Evolutionary conservation across 2,113 vertebrate genomes (phyloP).

Genomic region (Vireo altiloquus): DNA sequence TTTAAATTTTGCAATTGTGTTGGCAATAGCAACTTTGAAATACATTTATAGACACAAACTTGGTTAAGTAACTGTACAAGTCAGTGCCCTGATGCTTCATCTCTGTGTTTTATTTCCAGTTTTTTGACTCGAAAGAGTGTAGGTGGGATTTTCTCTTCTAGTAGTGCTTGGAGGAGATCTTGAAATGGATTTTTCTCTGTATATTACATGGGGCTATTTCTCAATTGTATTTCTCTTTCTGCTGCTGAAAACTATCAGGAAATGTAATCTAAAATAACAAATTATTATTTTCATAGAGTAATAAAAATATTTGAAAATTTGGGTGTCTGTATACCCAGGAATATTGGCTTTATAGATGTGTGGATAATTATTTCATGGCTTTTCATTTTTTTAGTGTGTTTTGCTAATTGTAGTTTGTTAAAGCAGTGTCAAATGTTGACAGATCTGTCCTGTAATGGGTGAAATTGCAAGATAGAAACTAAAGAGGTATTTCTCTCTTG

Average conservation of each 20-base stretch:
- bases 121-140: background rate
- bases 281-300: background rate
- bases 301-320: background rate
- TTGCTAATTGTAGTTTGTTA: background rate
- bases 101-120: background rate
- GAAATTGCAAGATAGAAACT: background rate
- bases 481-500: background rate
- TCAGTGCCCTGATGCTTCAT: background rate
- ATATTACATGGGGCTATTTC: background rate
- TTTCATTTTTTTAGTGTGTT: background rate
- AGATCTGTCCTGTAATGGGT: background rate
- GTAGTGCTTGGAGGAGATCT: background rate
- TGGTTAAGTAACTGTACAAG: background rate
- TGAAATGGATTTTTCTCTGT: background rate
- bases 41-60: background rate
- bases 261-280: background rate
- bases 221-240: background rate
- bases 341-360: background rate
- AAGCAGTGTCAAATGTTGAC: background rate
- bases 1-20: background rate
- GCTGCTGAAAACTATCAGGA: background rate
- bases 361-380: background rate
- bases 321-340: background rate
- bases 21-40: background rate
- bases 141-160: background rate